Conservation (phyloP, 2,113 vertebrate genomes). For the Coregonus clupeaformis region DNA sequence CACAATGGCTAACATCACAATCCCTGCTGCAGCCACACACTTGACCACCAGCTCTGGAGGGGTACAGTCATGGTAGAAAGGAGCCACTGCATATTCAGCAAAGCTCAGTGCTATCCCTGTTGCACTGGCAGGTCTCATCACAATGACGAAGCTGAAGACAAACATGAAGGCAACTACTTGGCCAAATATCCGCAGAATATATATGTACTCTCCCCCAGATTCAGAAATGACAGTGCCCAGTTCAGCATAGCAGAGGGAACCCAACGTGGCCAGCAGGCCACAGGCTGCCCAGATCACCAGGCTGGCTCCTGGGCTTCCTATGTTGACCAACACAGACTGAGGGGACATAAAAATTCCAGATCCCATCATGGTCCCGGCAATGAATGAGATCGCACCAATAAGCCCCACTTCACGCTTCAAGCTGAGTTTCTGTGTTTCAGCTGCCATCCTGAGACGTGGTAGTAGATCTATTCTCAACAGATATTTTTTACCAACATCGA, state of each 20-base stretch:
- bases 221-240: constrained; percentile 78
- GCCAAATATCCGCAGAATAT: constrained; percentile 82
- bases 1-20: constrained; percentile 70
- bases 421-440: constrained; percentile 32
- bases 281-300: constrained; percentile 79
- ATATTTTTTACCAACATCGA: no score
- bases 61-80: constrained; percentile 75
- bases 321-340: constrained; percentile 73
- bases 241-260: constrained; percentile 74
- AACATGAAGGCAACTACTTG: constrained; percentile 81
- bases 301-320: constrained; percentile 82
- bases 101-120: constrained; percentile 80
- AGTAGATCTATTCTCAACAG: no score
- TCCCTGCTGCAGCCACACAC: constrained; percentile 73
- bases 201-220: constrained; percentile 87
- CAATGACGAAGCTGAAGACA: constrained; percentile 76
- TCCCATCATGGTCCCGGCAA: constrained; percentile 83
- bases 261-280: constrained; percentile 76
- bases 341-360: constrained; percentile 66
- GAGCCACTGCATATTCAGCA: constrained; percentile 53
- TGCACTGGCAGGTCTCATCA: constrained; percentile 78
- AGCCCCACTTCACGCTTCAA: constrained; percentile 69
- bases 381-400: constrained; percentile 77
- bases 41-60: constrained; percentile 66
- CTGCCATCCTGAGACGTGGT: constrained; percentile 30